phyloP scores from a whole-genome alignment of 2,888 invertebrate species.

The Habrosyne pyritoides region DNA sequence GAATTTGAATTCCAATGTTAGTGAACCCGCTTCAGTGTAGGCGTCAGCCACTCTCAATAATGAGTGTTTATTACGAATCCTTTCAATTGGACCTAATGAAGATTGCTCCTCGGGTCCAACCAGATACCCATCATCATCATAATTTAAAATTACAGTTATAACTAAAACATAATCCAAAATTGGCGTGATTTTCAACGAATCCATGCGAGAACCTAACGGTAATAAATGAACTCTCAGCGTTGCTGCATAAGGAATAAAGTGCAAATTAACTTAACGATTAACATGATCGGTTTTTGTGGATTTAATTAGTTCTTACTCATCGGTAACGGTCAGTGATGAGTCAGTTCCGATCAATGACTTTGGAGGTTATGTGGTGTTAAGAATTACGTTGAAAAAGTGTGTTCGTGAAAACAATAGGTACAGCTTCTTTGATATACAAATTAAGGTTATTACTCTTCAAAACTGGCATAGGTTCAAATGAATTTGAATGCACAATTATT shows the following conservation, averaged over 20 bases:
- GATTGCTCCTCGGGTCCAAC: conserved; percentile 25
- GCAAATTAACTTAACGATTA: conserved; percentile 36
- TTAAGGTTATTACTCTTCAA: too few relatives aligned
- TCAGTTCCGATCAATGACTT: conserved; percentile 44
- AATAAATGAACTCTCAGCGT: conserved; percentile 40
- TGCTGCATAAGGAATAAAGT: conserved; percentile 41
- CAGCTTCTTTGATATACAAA: background rate
- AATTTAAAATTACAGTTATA: conserved; percentile 45
- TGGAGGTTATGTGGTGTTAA: conserved; percentile 12
- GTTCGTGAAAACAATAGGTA: background rate
- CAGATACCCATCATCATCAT: conserved; percentile 34
- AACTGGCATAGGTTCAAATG: too few relatives aligned
- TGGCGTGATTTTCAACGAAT: conserved; percentile 62
- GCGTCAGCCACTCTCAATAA: conserved; percentile 12
- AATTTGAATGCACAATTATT: too few relatives aligned
- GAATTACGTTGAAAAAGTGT: background rate
- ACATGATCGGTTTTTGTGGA: conserved; percentile 55
- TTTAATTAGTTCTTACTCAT: conserved; percentile 81
- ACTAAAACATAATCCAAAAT: conserved; percentile 70
- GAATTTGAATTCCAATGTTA: background rate
- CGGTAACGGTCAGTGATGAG: conserved; percentile 64
- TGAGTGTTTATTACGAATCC: conserved; percentile 15
- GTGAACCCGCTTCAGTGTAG: conserved; percentile 8
- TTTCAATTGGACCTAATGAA: conserved; percentile 13
- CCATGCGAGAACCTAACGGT: conserved; percentile 64